Evolutionary conservation across 2,888 invertebrate species (phyloP).

Genomic region (Andrena praecox): DNA sequence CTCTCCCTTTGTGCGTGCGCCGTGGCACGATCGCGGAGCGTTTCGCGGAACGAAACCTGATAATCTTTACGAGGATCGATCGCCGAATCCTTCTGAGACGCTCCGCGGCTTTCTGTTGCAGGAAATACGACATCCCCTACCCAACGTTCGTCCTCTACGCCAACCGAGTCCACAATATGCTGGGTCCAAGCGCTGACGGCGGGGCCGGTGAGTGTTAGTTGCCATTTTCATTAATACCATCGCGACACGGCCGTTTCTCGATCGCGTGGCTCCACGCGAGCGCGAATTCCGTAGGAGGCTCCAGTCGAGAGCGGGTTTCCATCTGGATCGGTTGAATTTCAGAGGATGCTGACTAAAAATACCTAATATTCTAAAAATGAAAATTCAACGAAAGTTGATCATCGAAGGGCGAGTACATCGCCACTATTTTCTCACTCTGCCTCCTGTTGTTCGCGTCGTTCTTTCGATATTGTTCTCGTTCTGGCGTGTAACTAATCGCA

Average conservation of each 20-base stretch:
- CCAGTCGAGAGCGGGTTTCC: neutral
- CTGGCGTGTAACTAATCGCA: slow-evolving; percentile 15
- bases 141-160: slow-evolving; percentile 97
- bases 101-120: slow-evolving; percentile 76
- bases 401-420: no score
- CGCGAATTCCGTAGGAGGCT: neutral
- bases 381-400: no score
- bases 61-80: slow-evolving; percentile 54
- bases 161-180: slow-evolving; percentile 96
- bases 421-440: no score
- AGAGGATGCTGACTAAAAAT: no score
- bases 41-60: slow-evolving; percentile 20
- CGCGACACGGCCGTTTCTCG: slow-evolving; percentile 55
- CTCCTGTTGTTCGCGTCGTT: no score
- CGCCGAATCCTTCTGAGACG: neutral
- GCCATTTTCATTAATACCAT: slow-evolving; percentile 68
- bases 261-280: neutral
- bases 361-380: no score
- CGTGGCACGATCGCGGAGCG: slow-evolving; percentile 26
- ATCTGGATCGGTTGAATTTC: no score
- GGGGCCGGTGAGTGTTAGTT: slow-evolving; percentile 90
- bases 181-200: slow-evolving; percentile 96
- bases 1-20: slow-evolving; percentile 47
- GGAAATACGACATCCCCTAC: slow-evolving; percentile 97
- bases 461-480: neutral